A percentile compares a stretch with the other conserved stretches of the same genome.
Evolutionary conservation across 30 jellyfish, hydroid and myxozoan species (phyloP).

Genomic region (Hydra vulgaris): DNA sequence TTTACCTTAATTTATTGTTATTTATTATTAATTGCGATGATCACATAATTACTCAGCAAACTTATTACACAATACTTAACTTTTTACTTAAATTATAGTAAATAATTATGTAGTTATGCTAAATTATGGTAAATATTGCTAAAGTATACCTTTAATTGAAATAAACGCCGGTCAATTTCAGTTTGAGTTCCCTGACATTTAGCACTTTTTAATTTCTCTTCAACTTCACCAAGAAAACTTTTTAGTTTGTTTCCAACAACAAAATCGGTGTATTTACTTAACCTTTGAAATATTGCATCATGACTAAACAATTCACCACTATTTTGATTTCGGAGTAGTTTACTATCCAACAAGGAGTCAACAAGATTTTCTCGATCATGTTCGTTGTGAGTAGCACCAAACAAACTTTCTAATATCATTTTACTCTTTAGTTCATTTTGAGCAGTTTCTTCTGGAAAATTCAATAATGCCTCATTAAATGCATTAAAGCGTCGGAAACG

Average conservation of each 20-base stretch:
- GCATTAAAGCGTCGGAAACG: slow-evolving; percentile 66
- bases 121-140: too few relatives aligned
- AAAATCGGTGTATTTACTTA: slow-evolving; percentile 78
- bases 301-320: slow-evolving; percentile 37
- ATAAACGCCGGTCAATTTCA: slow-evolving; percentile 38
- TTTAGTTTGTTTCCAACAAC: slow-evolving; percentile 59
- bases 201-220: slow-evolving; percentile 47
- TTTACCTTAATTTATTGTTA: too few relatives aligned
- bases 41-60: too few relatives aligned
- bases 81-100: too few relatives aligned
- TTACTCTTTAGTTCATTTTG: slow-evolving; percentile 58
- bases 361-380: slow-evolving; percentile 63
- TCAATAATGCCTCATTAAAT: slow-evolving; percentile 56
- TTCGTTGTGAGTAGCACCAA: slow-evolving; percentile 81
- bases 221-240: slow-evolving; percentile 75
- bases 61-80: too few relatives aligned
- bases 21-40: too few relatives aligned
- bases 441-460: slow-evolving; percentile 55
- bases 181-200: slow-evolving; percentile 74
- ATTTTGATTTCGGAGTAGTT: slow-evolving; percentile 47
- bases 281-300: slow-evolving; percentile 52
- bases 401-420: slow-evolving; percentile 59
- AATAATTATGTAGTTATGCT: too few relatives aligned
- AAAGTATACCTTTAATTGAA: too few relatives aligned
- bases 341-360: slow-evolving; percentile 59